Base-by-base conservation (phyloP, 2,888 invertebrate species). In the Embidobia sp. region DNA sequence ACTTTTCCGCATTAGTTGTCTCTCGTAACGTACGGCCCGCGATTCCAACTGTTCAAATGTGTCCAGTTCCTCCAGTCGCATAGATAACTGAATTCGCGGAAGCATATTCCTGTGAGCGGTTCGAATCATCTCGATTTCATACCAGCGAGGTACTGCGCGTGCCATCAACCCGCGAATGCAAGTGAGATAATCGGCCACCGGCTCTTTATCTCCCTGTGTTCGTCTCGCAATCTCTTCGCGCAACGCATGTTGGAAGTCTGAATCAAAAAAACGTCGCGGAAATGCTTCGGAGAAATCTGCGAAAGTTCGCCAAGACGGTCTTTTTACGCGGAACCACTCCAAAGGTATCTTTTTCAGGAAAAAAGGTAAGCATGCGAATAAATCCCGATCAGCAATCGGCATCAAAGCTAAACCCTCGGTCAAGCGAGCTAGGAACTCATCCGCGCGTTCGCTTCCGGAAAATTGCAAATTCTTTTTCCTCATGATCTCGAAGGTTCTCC, bases 151-250 rank as follows among this genome's bases (percentile, higher is more conserved):
- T 2, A 2, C 5, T 0, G 31, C 31, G 2, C 49, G 49, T 10
- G 16, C 11, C 16, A 33, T 49, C 2, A 49, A 10, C 0, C 15
- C 49, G 4, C 49, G 49, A 18, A 49, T 49, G 19, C 49, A 49
- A 1, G 49, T 49, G 4, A 46, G 27, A 26, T 11, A 46, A 3
- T 46, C 46, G 2, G 46, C 46, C 2, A 46, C 46, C 1, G 46
- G 46, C 7, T 46, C 46, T 5, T 26, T 27, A 1, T 27, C 46
- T 4, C 46, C 46, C 11, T 46, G 46, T 3, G 46, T 46, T 1
- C 46, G 4, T 1, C 27, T 26, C 26, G 13, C n/a, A 42, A 42
- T 19, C 19, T 42, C 18, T 4, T 1, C 19, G 4, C 8, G 19
- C 7, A 42, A 10, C 3, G 19, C 6, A 19, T 42, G 18, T n/a